Conservation (phyloP, 2,797 vertebrate genomes). For the Brotula barbata region DNA sequence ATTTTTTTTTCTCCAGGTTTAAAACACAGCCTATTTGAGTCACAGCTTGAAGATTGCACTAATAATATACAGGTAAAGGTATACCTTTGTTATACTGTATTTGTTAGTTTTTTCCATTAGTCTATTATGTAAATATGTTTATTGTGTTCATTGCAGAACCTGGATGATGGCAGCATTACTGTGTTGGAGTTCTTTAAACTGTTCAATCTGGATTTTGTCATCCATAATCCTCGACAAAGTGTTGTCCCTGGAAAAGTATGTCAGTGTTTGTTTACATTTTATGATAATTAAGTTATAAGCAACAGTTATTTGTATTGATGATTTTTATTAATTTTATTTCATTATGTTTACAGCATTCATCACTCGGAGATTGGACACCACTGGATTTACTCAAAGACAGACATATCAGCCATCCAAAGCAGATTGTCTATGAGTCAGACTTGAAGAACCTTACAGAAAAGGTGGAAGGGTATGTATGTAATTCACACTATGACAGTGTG, state of each 20-base stretch:
- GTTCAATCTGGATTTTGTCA: constrained; percentile 87
- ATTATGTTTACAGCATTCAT: constrained; percentile 58
- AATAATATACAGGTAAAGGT: constrained; percentile 82
- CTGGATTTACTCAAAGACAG: constrained; percentile 82
- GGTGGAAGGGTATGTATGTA: constrained; percentile 81
- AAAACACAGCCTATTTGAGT: constrained; percentile 83
- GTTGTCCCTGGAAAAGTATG: constrained; percentile 83
- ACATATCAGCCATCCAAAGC: constrained; percentile 83
- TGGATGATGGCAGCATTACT: constrained; percentile 85
- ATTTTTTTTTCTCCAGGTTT: constrained; percentile 72
- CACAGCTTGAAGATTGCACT: constrained; percentile 83
- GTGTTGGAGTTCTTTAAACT: constrained; percentile 89
- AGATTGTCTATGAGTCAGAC: constrained; percentile 86
- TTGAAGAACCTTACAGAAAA: constrained; percentile 78
- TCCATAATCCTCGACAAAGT: constrained; percentile 92
- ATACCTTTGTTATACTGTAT: constrained; percentile 9
- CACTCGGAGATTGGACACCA: constrained; percentile 62
- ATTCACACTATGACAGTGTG: too few relatives aligned
- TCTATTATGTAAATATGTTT: neutral
- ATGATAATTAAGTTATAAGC: neutral
- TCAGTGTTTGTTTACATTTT: neutral
- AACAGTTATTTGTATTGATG: neutral
- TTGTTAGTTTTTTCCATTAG: neutral
- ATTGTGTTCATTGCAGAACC: constrained; percentile 79
- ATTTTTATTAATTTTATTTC: neutral